Evolutionary conservation across 2,888 invertebrate species (phyloP), one percentile per base, ranked within the genome.

Genomic region (Tetragnatha montana): DNA sequence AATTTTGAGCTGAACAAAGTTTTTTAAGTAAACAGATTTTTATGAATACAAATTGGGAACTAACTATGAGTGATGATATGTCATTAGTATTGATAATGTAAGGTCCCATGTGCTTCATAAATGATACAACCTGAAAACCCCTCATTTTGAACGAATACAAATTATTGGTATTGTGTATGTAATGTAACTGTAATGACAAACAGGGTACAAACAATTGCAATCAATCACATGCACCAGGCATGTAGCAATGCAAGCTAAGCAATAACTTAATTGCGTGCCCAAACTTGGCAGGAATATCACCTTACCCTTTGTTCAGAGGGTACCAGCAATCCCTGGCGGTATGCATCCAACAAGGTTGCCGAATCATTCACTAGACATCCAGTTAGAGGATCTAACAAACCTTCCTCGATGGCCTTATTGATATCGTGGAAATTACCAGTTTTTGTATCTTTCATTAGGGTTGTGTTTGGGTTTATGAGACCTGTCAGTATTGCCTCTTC

Each of bases 291-390:
- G 70, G 60, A 88, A 89, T 87, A 90, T 91, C 91, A 88, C 96
- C 97, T 97, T 95, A 98, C 98, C 97, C 98, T 96, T 93, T 97
- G 96, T 95, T 97, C 97, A 93, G 97, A 97, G 94, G 97, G 96
- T 95, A 97, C 95, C 93, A 98, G 96, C 94, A 96, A 96, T 93
- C 97, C 97, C 95, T 96, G 96, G 94, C 97, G 96, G 93, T 96
- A 95, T 93, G 97, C 98, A 95, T 97, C 97, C 93, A 96, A 95
- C 93, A 98, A 95, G 95, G 97, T 97, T 81, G 96, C 94, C 35
- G 94, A 93, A 93, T 96, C 95, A 49, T 97, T 96, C 82, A 94
- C 94, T 92, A 97, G 95, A 93, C 95, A 96, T 93, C 97, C 94
- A 80, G 93, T 93, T 82, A 93, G 92, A 2, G 93, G 92, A 92